Conservation (phyloP, 92 coral and sea anemone species). For the Nematostella vectensis region DNA sequence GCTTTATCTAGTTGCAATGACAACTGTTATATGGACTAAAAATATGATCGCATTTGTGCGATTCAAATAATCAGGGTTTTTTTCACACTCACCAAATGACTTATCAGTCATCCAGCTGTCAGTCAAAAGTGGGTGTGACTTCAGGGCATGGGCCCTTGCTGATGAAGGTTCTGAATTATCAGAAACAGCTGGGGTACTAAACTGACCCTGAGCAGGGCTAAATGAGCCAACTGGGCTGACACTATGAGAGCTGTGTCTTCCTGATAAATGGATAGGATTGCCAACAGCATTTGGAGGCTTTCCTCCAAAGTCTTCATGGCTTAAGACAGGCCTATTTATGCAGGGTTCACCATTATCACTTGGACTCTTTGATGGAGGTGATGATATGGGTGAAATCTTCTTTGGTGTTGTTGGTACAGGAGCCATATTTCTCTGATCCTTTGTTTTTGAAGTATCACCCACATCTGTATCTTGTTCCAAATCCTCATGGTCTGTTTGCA, state of each 20-base stretch:
- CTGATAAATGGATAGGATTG: neutral
- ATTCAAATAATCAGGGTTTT: no score
- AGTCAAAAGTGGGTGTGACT: slow-evolving; percentile 33
- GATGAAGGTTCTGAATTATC: slow-evolving; percentile 2
- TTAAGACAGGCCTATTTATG: neutral
- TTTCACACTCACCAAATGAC: slow-evolving; percentile 65
- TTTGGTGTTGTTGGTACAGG: neutral
- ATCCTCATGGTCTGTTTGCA: no score
- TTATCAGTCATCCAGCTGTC: slow-evolving; percentile 70
- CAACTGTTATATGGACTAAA: neutral
- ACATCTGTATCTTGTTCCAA: neutral
- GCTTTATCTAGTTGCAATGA: no score
- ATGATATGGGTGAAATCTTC: neutral
- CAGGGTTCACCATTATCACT: neutral
- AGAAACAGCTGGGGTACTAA: slow-evolving; percentile 1
- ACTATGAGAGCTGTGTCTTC: neutral
- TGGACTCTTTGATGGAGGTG: neutral
- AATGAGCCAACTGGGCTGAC: neutral
- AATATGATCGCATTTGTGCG: neutral
- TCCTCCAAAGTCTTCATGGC: neutral
- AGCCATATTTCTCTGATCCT: neutral
- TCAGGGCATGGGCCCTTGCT: neutral
- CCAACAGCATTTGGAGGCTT: neutral
- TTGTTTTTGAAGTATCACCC: neutral
- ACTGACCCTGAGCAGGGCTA: slow-evolving; percentile 1